Base-by-base conservation (phyloP, 2,888 invertebrate species). In the Eudemis profundana region DNA sequence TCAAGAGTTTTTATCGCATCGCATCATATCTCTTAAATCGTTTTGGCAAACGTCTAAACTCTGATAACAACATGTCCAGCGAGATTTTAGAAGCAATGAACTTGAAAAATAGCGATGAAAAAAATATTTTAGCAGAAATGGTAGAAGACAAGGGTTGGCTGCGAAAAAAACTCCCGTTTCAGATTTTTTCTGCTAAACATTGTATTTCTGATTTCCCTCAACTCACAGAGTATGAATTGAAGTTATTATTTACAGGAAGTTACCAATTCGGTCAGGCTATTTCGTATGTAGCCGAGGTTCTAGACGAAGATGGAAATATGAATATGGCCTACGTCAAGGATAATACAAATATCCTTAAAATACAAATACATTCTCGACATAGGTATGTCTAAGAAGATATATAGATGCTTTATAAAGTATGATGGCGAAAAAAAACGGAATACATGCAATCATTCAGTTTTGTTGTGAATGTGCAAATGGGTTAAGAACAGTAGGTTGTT, bases 361-460 rank as follows among this genome's bases (percentile, higher is more conserved):
- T 46, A 46, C n/a, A 19, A 3, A 46, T 46, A 19, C n/a, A 12
- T n/a, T 38, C 38, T n/a, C 38, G 38, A n/a, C 38, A 38, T 38
- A 38, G n/a, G n/a, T n/a, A n/a, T 38, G 4, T 38, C 38, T n/a
- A 38, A 23, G 21, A 47, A 46, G 21, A 10, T 12, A 21, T 46
- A 46, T 42, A 21, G 47, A 23, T 47, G 47, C 47, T 47, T 47
- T 14, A 47, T 47, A 27, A 23, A 47, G 47, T 47, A 27, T 27
- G 40, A 47, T 47, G 27, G 14, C 47, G 27, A 47, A 27, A 47
- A 27, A 2, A 47, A 8, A 5, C n/a, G 27, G 27, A 47, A 14
- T 47, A 47, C 8, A 47, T 2, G 27, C 23, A 14, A 47, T 47
- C 47, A n/a, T 4, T 8, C 21, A 46, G n/a, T 21, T 21, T 46